Evolutionary conservation across 1,140 invertebrate genomes (phyloP).

Genomic region (Cotesia vestalis): DNA sequence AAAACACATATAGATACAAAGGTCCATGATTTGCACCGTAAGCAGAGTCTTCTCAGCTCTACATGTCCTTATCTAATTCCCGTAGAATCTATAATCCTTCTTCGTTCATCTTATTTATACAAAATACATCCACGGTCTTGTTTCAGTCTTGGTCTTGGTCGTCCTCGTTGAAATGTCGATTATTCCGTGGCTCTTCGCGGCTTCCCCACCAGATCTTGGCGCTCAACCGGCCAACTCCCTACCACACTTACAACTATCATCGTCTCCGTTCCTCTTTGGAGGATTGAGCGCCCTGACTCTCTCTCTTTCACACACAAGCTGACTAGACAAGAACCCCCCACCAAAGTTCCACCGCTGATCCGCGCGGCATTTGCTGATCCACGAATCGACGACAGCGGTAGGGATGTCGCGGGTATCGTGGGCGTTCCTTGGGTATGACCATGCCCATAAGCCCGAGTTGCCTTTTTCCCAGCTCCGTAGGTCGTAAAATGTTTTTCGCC

Average conservation of each 20-base stretch:
- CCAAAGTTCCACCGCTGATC: neutral
- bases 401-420: conserved; percentile 30
- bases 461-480: conserved; percentile 38
- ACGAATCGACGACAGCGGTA: conserved; percentile 15
- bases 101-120: no score
- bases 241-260: neutral
- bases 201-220: neutral
- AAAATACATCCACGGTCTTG: no score
- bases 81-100: no score
- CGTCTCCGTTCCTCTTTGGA: neutral
- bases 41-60: neutral
- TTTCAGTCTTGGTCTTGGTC: no score
- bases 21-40: conserved; percentile 30
- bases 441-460: conserved; percentile 44
- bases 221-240: neutral
- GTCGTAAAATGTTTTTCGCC: conserved; percentile 66
- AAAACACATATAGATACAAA: conserved; percentile 1
- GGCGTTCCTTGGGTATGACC: conserved; percentile 47
- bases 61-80: conserved; percentile 1
- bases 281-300: neutral
- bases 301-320: neutral
- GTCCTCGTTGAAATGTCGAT: no score
- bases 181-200: neutral
- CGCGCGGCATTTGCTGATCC: conserved; percentile 7
- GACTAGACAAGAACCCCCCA: neutral